phyloP scores from a whole-genome alignment of 2,797 vertebrate genomes.

The Myotis vivesi region DNA sequence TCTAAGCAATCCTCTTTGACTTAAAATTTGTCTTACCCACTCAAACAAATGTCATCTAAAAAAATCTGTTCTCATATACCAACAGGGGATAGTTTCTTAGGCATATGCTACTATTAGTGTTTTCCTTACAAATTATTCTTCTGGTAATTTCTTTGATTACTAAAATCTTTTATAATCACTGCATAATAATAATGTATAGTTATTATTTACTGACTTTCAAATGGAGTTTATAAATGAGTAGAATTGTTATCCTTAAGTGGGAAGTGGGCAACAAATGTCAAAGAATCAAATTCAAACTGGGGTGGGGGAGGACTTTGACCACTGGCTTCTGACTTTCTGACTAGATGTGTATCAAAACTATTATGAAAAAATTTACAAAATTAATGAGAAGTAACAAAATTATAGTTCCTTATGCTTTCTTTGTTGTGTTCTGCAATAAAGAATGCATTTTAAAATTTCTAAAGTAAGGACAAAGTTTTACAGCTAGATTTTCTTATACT shows the following conservation, averaged over 20 bases:
- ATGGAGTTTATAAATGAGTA: not conserved
- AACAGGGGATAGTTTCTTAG: not conserved
- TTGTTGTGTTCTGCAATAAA: not conserved
- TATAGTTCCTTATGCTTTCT: not conserved
- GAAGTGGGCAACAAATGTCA: not conserved
- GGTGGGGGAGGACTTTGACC: not conserved
- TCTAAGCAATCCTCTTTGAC: conserved; percentile 19
- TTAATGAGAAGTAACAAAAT: not conserved
- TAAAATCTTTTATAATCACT: conserved; percentile 4
- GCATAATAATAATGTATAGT: not conserved
- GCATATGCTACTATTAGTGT: not conserved
- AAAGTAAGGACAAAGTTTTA: not conserved
- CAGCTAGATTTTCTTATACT: not conserved
- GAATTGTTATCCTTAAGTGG: not conserved
- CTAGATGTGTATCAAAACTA: not conserved
- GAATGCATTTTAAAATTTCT: not conserved
- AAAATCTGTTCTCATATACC: not conserved
- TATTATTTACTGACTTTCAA: conserved; percentile 11
- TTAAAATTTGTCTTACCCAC: not conserved
- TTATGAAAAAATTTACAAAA: not conserved
- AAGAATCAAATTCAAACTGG: not conserved
- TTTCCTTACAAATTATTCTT: not conserved
- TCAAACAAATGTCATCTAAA: conserved; percentile 25
- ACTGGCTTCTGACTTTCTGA: not conserved
- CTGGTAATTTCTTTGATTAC: conserved; percentile 7